Conservation (phyloP, 2,113 vertebrate species). For the Cottus gobio region DNA sequence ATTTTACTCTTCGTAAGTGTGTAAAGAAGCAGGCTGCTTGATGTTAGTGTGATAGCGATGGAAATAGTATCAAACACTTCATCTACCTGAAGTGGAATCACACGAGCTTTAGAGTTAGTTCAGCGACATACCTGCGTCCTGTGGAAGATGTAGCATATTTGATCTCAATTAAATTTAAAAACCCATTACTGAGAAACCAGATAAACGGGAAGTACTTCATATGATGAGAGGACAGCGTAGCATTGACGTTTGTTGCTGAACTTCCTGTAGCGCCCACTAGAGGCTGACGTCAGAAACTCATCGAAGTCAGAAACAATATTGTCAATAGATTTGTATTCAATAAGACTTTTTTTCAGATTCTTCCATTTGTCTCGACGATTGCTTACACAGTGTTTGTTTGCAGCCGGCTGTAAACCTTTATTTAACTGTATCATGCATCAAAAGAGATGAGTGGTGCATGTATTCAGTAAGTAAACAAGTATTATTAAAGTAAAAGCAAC, state of each 20-base stretch:
- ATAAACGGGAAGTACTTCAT: neutral
- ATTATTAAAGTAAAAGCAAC: neutral
- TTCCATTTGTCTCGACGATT: neutral
- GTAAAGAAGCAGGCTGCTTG: neutral
- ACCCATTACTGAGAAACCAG: neutral
- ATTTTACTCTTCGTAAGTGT: slow-evolving; percentile 20
- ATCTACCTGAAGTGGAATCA: neutral
- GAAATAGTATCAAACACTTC: neutral
- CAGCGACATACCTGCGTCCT: neutral
- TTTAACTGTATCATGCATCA: too few species aligned
- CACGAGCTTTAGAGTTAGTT: neutral
- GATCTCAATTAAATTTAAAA: neutral
- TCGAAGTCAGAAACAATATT: neutral
- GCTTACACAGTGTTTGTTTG: neutral
- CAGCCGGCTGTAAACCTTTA: neutral
- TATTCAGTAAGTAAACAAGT: too few species aligned
- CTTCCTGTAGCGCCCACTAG: slow-evolving; percentile 48
- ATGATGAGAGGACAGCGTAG: neutral
- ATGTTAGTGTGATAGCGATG: neutral
- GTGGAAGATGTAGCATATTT: neutral
- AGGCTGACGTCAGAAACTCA: slow-evolving; percentile 28
- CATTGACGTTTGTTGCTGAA: slow-evolving; percentile 6
- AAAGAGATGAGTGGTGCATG: too few species aligned
- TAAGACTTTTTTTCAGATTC: neutral
- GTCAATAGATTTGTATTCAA: neutral